phyloP scores from a whole-genome alignment of 64 coral and sea anemone species.

The Porites lutea region DNA sequence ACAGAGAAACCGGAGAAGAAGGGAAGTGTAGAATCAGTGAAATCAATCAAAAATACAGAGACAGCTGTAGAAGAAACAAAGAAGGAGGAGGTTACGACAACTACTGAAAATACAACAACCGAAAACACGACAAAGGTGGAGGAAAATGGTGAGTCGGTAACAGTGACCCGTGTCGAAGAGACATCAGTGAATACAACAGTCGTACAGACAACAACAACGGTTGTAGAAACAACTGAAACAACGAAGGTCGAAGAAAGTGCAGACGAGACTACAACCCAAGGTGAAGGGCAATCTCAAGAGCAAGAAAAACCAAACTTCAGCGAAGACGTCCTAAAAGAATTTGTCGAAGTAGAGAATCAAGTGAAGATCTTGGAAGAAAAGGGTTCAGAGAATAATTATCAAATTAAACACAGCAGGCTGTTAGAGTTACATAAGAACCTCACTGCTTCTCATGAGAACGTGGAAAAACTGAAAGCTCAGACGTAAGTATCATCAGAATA shows the following conservation, averaged over 20 bases:
- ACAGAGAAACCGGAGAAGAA: constrained; percentile 8
- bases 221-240: not conserved
- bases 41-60: constrained; percentile 3
- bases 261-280: constrained; percentile 35
- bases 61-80: not conserved
- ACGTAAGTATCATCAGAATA: constrained; percentile 61
- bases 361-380: constrained; percentile 69
- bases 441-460: constrained; percentile 17
- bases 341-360: constrained; percentile 80
- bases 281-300: not conserved
- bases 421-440: constrained; percentile 77
- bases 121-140: too few relatives aligned
- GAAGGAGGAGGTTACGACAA: too few relatives aligned
- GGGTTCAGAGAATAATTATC: constrained; percentile 57
- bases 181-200: not conserved
- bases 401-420: constrained; percentile 58
- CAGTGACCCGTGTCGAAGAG: not conserved
- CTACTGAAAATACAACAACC: too few relatives aligned
- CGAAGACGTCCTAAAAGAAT: constrained; percentile 82
- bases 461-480: constrained; percentile 73
- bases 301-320: constrained; percentile 89
- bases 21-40: constrained; percentile 24
- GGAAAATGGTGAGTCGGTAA: too few relatives aligned
- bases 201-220: not conserved
- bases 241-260: not conserved